phyloP scores from a whole-genome alignment of 2,113 vertebrate genomes.

The Cochlearius cochlearius region DNA sequence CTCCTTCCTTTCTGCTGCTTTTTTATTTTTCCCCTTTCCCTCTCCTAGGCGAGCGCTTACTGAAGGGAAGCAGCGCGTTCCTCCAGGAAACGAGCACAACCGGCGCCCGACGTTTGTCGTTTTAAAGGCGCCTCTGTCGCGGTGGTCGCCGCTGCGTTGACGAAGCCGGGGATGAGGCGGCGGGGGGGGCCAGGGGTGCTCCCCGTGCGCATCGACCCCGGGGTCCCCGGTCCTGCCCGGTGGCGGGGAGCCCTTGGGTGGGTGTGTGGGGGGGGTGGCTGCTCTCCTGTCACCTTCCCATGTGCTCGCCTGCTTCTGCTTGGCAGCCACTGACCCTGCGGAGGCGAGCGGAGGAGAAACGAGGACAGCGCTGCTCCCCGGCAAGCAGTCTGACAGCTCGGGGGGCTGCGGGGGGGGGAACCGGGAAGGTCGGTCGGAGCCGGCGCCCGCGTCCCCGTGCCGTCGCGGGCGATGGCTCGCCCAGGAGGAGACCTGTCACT shows the following conservation, averaged over 20 bases:
- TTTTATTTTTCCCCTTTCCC: slow-evolving; percentile 11
- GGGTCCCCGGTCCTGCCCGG: not conserved
- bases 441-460: not conserved
- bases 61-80: slow-evolving; percentile 7
- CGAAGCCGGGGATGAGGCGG: not conserved
- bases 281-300: not conserved
- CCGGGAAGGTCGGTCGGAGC: not conserved
- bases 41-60: slow-evolving; percentile 4
- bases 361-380: not conserved
- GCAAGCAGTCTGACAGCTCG: not conserved
- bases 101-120: not conserved
- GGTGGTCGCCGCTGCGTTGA: not conserved
- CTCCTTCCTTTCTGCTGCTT: slow-evolving; percentile 26
- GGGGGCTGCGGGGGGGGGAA: not conserved
- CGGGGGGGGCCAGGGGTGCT: not conserved
- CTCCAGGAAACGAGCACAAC: slow-evolving; percentile 28
- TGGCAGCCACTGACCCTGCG: not conserved
- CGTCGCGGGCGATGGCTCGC: not conserved
- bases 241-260: not conserved
- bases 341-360: not conserved
- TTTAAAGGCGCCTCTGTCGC: not conserved
- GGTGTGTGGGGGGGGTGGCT: no score
- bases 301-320: not conserved
- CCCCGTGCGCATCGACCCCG: rapidly evolving
- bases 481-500: slow-evolving; percentile 14